These are phyloP conservation scores for Saguinus imperator DNA, from an alignment of 2,113 vertebrate species.

Conservation along the genomic window DNA sequence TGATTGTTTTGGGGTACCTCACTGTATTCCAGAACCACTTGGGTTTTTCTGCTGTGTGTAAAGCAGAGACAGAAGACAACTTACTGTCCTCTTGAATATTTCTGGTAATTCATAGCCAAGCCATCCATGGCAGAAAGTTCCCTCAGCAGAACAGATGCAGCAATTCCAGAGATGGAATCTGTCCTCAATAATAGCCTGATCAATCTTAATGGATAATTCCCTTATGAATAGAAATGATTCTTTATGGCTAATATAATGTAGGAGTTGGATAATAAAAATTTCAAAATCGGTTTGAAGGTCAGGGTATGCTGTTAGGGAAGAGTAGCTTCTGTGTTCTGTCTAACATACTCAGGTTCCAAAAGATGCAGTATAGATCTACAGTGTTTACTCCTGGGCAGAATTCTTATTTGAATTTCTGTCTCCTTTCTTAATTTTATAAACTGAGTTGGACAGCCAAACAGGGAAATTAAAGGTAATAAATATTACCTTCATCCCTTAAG, in stretches of 20 bases:
- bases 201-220: slow-evolving; percentile 16
- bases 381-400: background rate
- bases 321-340: background rate
- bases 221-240: slow-evolving; percentile 45
- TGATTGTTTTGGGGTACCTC: slow-evolving; percentile 26
- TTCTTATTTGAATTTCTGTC: slow-evolving; percentile 38
- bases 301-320: background rate
- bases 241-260: background rate
- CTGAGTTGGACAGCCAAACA: background rate
- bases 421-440: background rate
- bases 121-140: slow-evolving; percentile 47
- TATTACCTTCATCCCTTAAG: background rate
- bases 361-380: background rate
- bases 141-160: slow-evolving; percentile 50
- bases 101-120: slow-evolving; percentile 44
- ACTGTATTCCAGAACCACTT: slow-evolving; percentile 1
- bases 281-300: slow-evolving; percentile 17
- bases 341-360: slow-evolving; percentile 26
- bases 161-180: slow-evolving; percentile 36
- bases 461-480: background rate
- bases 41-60: slow-evolving; percentile 38
- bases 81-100: slow-evolving; percentile 59
- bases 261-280: slow-evolving; percentile 24
- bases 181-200: slow-evolving; percentile 24
- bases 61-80: slow-evolving; percentile 26